Evolutionary conservation across 2,888 invertebrate genomes (phyloP).

Genomic region (Chymomyza fuscimana): DNA sequence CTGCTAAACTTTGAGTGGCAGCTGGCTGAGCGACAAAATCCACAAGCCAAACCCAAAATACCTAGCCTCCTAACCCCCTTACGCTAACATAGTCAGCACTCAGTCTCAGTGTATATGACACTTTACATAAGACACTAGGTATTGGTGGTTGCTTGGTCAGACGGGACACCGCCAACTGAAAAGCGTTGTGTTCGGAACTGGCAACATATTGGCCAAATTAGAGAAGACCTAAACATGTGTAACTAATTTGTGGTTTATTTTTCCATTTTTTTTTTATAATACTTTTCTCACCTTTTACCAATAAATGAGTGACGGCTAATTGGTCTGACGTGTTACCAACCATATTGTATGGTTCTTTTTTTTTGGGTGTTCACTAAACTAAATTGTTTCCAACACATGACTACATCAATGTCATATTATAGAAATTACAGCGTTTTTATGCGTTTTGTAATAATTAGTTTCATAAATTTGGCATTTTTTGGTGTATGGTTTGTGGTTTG

Average conservation of each 20-base stretch:
- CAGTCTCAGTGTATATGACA: conserved; percentile 7
- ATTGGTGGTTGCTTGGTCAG: conserved; percentile 18
- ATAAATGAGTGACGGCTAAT: conserved; percentile 23
- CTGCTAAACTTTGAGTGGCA: conserved; percentile 58
- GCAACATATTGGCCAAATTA: background rate
- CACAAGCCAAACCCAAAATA: background rate
- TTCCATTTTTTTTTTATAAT: conserved; percentile 33
- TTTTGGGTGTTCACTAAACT: background rate
- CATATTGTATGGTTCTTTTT: conserved; percentile 35
- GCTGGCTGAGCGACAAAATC: conserved; percentile 23
- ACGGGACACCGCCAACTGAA: conserved; percentile 52
- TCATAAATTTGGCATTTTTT: conserved; percentile 29
- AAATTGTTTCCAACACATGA: background rate
- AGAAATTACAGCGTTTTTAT: conserved; percentile 47
- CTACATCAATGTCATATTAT: conserved; percentile 25
- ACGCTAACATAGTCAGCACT: conserved; percentile 4
- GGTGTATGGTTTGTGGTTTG: conserved; percentile 51
- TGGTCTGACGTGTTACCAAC: conserved; percentile 33
- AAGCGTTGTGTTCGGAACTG: conserved; percentile 37
- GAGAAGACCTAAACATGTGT: conserved; percentile 49
- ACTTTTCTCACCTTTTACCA: conserved; percentile 66
- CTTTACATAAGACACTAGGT: conserved; percentile 45
- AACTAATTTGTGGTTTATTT: conserved; percentile 61
- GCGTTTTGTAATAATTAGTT: conserved; percentile 40
- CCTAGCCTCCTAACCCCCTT: conserved; percentile 4